Evolutionary conservation across 2,797 vertebrate genomes (phyloP), one percentile per base, ranked within the genome.

Genomic region (Distichodus sexfasciatus): DNA sequence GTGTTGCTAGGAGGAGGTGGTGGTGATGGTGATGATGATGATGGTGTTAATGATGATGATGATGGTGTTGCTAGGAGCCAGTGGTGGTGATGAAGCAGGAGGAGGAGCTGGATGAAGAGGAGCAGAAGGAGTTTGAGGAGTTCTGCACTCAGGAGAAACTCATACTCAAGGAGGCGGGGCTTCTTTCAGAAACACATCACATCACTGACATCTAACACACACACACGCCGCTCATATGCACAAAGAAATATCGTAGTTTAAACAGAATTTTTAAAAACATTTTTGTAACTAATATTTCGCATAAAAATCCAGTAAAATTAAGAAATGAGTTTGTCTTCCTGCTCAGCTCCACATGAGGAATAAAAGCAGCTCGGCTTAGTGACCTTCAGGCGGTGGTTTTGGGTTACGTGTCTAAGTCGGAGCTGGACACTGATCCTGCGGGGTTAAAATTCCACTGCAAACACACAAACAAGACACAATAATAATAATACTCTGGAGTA

Each of bases 61-160:
- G 7, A 9, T 0, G 3, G 1, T 19, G 61, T 29, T 72, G 44
- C n/a, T 12, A 92, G 89, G 82, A 85, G 41, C 15, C 57, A 0
- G 36, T 59, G 0, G 70, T 31, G 28, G 55, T 54, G 0, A 41
- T 36, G 10, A 88, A 83, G 69, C 69, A 72, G 17, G 74, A 63
- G 66, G 82, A 88, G 67, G 80, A 88, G 17, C 55, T 66, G 1
- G 79, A 91, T 0, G 79, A 86, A 3, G 74, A 82, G 47, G 36
- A 77, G 41, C 79, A 63, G 66, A 69, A 78, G 51, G 83, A 85
- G 36, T 91, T 89, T 5, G 46, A 68, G 0, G 59, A 71, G 1
- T 88, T 86, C 74, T 26, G 89, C 57, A 59, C 59, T 0, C 41
- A 90, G 66, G 88, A 94, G 74, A 88, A 88, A 75, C 57, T 4